Percentiles rank a stretch among this genome's conserved stretches.
Evolutionary conservation across 2,888 invertebrate genomes (phyloP).

Genomic region (Chaetogeoica ovagalla): DNA sequence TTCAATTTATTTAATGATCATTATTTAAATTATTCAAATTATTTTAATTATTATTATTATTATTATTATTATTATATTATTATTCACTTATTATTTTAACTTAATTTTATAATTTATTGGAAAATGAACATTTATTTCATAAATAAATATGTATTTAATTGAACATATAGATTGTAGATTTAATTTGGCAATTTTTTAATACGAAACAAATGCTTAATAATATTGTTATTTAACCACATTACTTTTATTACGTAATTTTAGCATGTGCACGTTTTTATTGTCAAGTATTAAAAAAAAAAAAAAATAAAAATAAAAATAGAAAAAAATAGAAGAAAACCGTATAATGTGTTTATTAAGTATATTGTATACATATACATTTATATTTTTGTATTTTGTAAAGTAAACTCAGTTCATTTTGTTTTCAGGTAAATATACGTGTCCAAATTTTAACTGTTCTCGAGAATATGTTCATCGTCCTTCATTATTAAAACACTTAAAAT

Average conservation of each 20-base stretch:
- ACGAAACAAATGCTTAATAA: constrained; percentile 9
- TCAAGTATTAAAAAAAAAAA: constrained; percentile 10
- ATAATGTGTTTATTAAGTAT: not conserved
- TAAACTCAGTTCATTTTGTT: constrained; percentile 24
- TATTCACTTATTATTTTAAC: no score
- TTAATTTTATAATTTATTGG: no score
- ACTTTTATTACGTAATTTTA: constrained; percentile 4
- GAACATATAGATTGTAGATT: no score
- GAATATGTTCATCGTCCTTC: constrained; percentile 59
- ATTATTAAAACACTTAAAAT: constrained; percentile 60
- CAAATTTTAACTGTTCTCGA: constrained; percentile 52
- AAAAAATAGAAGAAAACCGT: no score
- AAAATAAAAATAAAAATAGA: no score
- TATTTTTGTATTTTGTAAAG: not conserved
- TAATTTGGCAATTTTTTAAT: not conserved
- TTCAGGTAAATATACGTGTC: constrained; percentile 52
- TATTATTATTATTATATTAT: no score
- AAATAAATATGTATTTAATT: no score
- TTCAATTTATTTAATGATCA: no score
- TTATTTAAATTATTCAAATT: no score
- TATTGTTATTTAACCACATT: constrained; percentile 11
- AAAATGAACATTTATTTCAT: no score
- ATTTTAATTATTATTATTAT: no score
- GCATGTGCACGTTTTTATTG: constrained; percentile 44
- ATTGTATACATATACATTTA: not conserved